A percentile compares a stretch with the other conserved stretches of the same genome.
Evolutionary conservation across 2,888 invertebrate species (phyloP).

Genomic region (Bibio marci): DNA sequence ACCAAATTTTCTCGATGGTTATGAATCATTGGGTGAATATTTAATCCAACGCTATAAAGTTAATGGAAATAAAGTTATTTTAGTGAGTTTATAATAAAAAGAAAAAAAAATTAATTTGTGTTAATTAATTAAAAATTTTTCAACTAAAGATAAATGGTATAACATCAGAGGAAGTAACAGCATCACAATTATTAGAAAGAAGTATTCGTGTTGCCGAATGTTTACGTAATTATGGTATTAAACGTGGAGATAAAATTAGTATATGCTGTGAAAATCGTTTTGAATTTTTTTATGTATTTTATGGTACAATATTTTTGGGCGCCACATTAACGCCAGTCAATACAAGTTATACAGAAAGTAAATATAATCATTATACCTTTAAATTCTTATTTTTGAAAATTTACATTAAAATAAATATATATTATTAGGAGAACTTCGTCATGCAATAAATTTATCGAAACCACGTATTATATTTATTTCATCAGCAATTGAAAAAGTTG

Average conservation of each 20-base stretch:
- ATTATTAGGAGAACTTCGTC: conserved; percentile 45
- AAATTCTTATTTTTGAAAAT: neutral
- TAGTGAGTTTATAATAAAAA: conserved; percentile 24
- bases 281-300: conserved; percentile 30
- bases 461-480: conserved; percentile 55
- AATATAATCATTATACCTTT: conserved; percentile 9
- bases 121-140: neutral
- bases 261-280: conserved; percentile 39
- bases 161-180: conserved; percentile 18
- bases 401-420: conserved; percentile 1
- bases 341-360: conserved; percentile 37
- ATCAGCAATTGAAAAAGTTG: conserved; percentile 35
- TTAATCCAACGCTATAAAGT: conserved; percentile 34
- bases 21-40: conserved; percentile 32
- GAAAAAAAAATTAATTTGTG: neutral
- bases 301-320: conserved; percentile 34
- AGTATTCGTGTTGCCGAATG: conserved; percentile 20
- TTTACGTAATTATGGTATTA: conserved; percentile 30
- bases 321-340: conserved; percentile 40
- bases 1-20: too few species aligned
- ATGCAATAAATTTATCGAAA: conserved; percentile 47
- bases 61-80: conserved; percentile 31
- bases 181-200: conserved; percentile 18
- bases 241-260: conserved; percentile 33
- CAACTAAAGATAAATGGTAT: conserved; percentile 21